These are phyloP conservation scores for Poecilus cupreus DNA, from an alignment of 2,888 invertebrate species.

Conservation along the genomic window DNA sequence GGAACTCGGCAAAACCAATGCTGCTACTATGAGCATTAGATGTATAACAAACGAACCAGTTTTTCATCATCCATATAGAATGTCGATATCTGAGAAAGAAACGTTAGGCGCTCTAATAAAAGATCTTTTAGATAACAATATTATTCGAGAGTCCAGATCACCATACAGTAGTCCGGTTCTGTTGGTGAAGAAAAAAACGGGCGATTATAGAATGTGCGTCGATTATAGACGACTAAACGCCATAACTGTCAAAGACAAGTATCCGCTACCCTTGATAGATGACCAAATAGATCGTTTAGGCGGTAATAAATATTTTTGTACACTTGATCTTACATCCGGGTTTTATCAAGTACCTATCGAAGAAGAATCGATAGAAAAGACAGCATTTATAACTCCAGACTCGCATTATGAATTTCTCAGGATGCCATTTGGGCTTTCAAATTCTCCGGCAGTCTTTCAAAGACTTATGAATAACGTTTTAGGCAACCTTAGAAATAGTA, in stretches of 20 bases:
- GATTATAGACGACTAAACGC: slow-evolving; percentile 66
- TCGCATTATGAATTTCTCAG: too few species aligned
- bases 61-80: slow-evolving; percentile 62
- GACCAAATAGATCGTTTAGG: too few species aligned
- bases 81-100: slow-evolving; percentile 61
- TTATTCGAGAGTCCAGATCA: slow-evolving; percentile 64
- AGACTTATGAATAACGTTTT: too few species aligned
- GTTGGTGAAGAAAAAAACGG: too few species aligned
- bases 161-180: slow-evolving; percentile 63
- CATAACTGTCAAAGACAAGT: slow-evolving; percentile 65
- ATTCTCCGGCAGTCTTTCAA: too few species aligned
- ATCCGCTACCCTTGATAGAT: slow-evolving; percentile 66
- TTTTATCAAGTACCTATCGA: slow-evolving; percentile 66
- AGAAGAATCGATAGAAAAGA: slow-evolving; percentile 64
- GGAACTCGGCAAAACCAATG: slow-evolving; percentile 56
- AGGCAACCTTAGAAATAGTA: background rate
- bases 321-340: slow-evolving; percentile 66
- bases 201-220: slow-evolving; percentile 63
- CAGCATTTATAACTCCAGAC: slow-evolving; percentile 66
- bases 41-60: slow-evolving; percentile 56
- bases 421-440: too few species aligned
- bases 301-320: too few species aligned
- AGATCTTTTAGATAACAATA: slow-evolving; percentile 60
- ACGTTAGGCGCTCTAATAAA: slow-evolving; percentile 61
- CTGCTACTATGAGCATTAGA: slow-evolving; percentile 60